phyloP scores from a whole-genome alignment of 2,888 invertebrate species.

The Thalpophila matura region DNA sequence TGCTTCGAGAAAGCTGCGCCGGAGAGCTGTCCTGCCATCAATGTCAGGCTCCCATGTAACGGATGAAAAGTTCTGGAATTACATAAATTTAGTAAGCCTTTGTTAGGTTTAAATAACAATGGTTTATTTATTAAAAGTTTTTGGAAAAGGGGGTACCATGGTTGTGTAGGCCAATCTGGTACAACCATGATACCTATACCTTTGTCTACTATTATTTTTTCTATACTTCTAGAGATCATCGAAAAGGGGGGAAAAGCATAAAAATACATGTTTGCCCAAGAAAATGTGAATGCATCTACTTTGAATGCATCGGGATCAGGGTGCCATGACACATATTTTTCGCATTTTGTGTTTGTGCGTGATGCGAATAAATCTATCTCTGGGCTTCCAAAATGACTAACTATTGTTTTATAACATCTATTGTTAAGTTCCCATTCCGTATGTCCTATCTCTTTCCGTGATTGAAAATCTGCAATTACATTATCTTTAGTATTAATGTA shows the following conservation, averaged over 20 bases:
- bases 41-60: slow-evolving; percentile 8
- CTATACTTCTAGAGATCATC: too few relatives aligned
- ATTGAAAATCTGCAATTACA: slow-evolving; percentile 3
- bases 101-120: slow-evolving; percentile 7
- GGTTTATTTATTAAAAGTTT: slow-evolving; percentile 1
- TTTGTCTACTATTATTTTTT: slow-evolving; percentile 12
- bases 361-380: slow-evolving; percentile 8
- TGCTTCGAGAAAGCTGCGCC: slow-evolving; percentile 9
- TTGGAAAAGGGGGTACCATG: slow-evolving; percentile 13
- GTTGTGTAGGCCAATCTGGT: slow-evolving; percentile 20
- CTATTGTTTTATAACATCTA: background rate
- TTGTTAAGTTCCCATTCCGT: slow-evolving; percentile 7
- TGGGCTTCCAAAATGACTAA: background rate
- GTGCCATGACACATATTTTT: too few relatives aligned
- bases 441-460: background rate
- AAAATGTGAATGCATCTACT: too few relatives aligned
- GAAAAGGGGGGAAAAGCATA: too few relatives aligned
- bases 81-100: slow-evolving; percentile 1
- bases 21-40: slow-evolving; percentile 7
- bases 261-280: too few relatives aligned
- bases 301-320: too few relatives aligned
- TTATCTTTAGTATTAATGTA: slow-evolving; percentile 1
- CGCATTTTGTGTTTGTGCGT: slow-evolving; percentile 4
- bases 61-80: background rate
- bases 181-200: slow-evolving; percentile 13